Evolutionary conservation across 2,888 invertebrate species (phyloP).

Genomic region (Campaea margaritaria): DNA sequence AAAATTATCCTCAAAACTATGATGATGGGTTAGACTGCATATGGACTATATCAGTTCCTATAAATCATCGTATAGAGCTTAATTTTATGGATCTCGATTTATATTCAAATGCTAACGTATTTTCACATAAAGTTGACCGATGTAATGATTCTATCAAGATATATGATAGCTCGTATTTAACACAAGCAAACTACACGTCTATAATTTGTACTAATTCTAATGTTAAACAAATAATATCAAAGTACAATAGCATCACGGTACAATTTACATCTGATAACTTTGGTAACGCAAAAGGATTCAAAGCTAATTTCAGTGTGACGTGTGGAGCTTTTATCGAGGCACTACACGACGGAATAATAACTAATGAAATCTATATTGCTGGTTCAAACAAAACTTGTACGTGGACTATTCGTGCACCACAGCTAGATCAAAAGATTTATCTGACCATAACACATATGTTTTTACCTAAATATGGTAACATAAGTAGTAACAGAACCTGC

Average conservation of each 20-base stretch:
- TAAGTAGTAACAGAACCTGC: constrained; percentile 57
- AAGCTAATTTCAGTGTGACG: constrained; percentile 86
- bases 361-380: constrained; percentile 62
- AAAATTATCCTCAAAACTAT: constrained; percentile 94
- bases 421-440: constrained; percentile 87
- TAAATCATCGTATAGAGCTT: constrained; percentile 88
- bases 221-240: constrained; percentile 76
- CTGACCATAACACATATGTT: constrained; percentile 88
- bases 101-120: constrained; percentile 59
- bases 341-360: constrained; percentile 82
- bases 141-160: constrained; percentile 68
- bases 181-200: constrained; percentile 81
- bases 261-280: constrained; percentile 86
- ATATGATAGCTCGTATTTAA: constrained; percentile 58
- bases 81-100: constrained; percentile 88
- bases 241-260: constrained; percentile 87
- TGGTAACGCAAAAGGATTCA: constrained; percentile 90
- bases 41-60: constrained; percentile 90
- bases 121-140: constrained; percentile 78
- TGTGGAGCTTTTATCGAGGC: constrained; percentile 90
- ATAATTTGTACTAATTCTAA: constrained; percentile 68
- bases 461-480: constrained; percentile 54
- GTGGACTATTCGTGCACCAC: constrained; percentile 88
- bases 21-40: constrained; percentile 90
- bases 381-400: constrained; percentile 85